Conservation (phyloP, 2,797 vertebrate species). For the Uromys caudimaculatus region DNA sequence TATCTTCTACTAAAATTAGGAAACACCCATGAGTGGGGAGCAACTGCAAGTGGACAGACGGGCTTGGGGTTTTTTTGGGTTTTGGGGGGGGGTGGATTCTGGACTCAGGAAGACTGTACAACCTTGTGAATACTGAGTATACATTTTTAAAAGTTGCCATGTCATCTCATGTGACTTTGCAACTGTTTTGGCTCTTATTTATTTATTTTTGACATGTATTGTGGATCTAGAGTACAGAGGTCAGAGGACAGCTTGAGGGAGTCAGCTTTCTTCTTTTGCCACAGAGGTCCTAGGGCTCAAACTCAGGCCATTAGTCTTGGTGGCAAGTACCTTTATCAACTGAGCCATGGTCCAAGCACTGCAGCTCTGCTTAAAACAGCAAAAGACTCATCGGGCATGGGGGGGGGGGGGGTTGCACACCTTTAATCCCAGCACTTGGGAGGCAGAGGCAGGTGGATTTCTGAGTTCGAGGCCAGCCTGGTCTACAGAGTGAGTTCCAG, state of each 20-base stretch:
- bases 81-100: not conserved
- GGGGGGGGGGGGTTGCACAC: too few relatives aligned
- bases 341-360: not conserved
- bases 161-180: slow-evolving; percentile 2
- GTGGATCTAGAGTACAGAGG: not conserved
- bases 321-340: not conserved
- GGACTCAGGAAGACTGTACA: not conserved
- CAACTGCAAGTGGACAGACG: not conserved
- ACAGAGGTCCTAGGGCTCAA: not conserved
- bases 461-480: too few relatives aligned
- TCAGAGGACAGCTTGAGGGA: not conserved
- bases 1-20: not conserved
- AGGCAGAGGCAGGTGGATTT: too few relatives aligned
- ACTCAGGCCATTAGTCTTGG: not conserved
- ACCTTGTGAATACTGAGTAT: not conserved
- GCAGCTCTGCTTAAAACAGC: not conserved
- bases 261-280: not conserved
- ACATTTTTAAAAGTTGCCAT: slow-evolving; percentile 23
- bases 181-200: not conserved
- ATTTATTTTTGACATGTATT: not conserved
- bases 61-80: not conserved
- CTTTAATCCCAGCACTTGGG: too few relatives aligned
- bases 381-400: slow-evolving; percentile 15
- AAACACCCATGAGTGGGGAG: not conserved
- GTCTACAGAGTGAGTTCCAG: too few relatives aligned